Evolutionary conservation across 2,888 invertebrate genomes (phyloP).

Genomic region (Euplexia lucipara): DNA sequence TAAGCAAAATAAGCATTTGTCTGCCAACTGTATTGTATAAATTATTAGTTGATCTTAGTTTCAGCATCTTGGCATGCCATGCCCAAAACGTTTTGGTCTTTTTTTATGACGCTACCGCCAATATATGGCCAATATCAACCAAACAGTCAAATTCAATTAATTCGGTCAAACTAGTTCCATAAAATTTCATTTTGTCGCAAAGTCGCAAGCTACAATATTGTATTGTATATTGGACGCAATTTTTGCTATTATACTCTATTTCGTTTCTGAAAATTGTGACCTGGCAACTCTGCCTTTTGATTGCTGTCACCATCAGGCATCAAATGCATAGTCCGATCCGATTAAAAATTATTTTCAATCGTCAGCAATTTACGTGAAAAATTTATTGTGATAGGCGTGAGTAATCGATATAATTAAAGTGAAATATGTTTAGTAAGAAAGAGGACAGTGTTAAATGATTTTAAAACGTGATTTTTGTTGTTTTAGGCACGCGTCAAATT

Average conservation of each 20-base stretch:
- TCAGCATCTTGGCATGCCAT: background rate
- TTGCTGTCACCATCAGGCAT: constrained; percentile 66
- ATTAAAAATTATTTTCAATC: constrained; percentile 62
- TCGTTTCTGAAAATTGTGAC: constrained; percentile 4
- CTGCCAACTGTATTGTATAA: background rate
- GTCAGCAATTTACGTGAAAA: constrained; percentile 60
- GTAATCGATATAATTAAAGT: constrained; percentile 44
- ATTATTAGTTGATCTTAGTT: background rate
- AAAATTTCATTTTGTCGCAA: no score
- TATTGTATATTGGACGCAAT: fast-evolving
- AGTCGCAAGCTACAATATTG: constrained; percentile 1
- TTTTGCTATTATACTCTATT: background rate
- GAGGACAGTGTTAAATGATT: constrained; percentile 30
- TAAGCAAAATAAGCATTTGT: no score
- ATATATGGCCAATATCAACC: background rate
- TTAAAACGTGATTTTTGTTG: constrained; percentile 60
- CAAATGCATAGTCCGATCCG: constrained; percentile 63
- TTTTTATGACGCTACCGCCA: background rate
- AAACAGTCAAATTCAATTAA: constrained; percentile 1
- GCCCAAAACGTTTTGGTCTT: background rate
- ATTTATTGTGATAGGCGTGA: constrained; percentile 66
- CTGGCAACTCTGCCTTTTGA: constrained; percentile 64
- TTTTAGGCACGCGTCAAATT: constrained; percentile 70
- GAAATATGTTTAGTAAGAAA: constrained; percentile 38
- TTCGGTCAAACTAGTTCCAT: background rate